Percentiles rank a stretch among this genome's conserved stretches.
Evolutionary conservation across 2,797 vertebrate genomes (phyloP).

Genomic region (Macropodus opercularis): DNA sequence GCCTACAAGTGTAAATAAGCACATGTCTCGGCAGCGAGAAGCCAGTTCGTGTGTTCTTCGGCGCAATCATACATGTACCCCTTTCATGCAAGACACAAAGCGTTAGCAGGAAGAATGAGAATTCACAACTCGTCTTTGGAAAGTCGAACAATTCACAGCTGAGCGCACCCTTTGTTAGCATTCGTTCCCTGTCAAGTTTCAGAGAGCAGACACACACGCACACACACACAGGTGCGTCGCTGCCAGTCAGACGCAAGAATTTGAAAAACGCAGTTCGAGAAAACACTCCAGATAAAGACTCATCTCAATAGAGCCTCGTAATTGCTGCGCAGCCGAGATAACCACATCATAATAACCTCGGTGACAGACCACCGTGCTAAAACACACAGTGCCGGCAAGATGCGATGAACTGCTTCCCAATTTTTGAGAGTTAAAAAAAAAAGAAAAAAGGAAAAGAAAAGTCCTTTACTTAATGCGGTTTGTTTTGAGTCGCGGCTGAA

Average conservation of each 20-base stretch:
- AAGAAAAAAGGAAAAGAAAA: no score
- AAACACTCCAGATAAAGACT: constrained; percentile 22
- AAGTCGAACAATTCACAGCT: constrained; percentile 26
- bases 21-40: no score
- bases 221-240: constrained; percentile 6
- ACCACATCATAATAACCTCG: constrained; percentile 8
- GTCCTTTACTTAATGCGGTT: no score
- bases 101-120: constrained; percentile 8
- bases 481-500: not conserved
- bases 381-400: constrained; percentile 9
- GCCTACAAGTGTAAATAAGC: no score
- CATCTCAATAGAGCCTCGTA: constrained; percentile 13
- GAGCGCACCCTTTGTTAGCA: constrained; percentile 22
- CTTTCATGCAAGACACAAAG: constrained; percentile 8
- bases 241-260: constrained; percentile 13
- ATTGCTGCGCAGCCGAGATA: constrained; percentile 21
- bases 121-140: constrained; percentile 8
- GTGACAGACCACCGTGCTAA: constrained; percentile 2
- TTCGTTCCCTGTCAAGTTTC: constrained; percentile 28
- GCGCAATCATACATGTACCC: no score
- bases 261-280: constrained; percentile 18
- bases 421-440: not conserved
- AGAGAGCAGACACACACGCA: not conserved
- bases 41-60: no score
- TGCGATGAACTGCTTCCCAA: not conserved